Base-by-base conservation (phyloP, 1,140 invertebrate genomes). In the Epicauta chinensis region DNA sequence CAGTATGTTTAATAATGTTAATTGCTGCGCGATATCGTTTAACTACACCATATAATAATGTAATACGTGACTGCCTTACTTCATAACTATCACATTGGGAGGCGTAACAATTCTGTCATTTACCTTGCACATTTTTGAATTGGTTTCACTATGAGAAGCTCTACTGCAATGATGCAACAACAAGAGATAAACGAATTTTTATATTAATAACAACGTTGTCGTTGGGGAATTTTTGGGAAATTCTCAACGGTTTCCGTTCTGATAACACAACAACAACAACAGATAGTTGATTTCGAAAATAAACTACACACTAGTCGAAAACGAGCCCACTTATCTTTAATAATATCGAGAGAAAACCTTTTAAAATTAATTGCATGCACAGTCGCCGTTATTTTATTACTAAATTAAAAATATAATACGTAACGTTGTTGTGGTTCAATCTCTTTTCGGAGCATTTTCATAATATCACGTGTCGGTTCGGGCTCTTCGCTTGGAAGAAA, bases 311-410 rank as follows among this genome's bases (percentile, higher is more conserved):
- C 23, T 23, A 23, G 23, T 23, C 23, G 23, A 23, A 23, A 23
- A 23, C 23, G 23, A 23, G 50, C 53, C 65, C 65, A 67, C 65
- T 67, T 67, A 67, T 66, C 64, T 64, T 60, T 62, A 65, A 66
- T 67, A 66, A 64, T 63, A 67, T 67, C 61, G 62, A 56, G 23
- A 23, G 56, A 59, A 66, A 67, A 56, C 61, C 57, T 67, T 65
- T 67, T 63, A 66, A 66, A 66, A 67, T 67, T 67, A 67, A 67
- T 67, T 66, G 65, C 65, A 53, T 55, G 48, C 54, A 56, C 32
- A 58, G 53, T 49, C 52, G 54, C 54, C 60, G 54, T 59, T 59
- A 63, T 65, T 62, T 63, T 61, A 62, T 54, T 57, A 56, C 56
- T 61, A 60, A 58, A 63, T 63, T 61, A 61, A 61, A 61, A 61